Evolutionary conservation across 2,888 invertebrate genomes (phyloP), one percentile per base, ranked within the genome.

Genomic region (Leptinotarsa juncta): DNA sequence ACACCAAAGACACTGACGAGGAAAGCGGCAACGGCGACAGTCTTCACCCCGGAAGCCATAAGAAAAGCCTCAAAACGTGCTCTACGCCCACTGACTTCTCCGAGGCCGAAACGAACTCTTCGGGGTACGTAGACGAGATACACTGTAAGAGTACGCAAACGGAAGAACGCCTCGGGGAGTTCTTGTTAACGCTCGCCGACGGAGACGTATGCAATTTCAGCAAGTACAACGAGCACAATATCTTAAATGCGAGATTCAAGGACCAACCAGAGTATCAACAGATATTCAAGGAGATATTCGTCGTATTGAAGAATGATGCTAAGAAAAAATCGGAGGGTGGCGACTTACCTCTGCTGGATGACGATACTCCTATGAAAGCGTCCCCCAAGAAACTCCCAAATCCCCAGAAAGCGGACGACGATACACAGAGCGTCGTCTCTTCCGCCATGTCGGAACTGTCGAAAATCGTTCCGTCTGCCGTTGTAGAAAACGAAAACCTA

Each of bases 201-300:
- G 95, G 95, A 15, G 95, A 95, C 81, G 94, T 95, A 85, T 95
- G 95, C 86, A 93, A 94, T 81, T 94, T 95, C 85, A 95, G 95
- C 86, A 95, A 95, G 85, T 96, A 95, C 85, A 94, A 94, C 84
- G 90, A 90, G 76, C 94, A 91, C 69, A 94, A 92, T 83, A 94
- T 94, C 0, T 93, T 95, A 85, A 95, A 95, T 83, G 93, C 94
- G 80, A 91, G 94, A 71, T 96, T 96, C 90, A 91, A 94, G 20
- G 94, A 95, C 85, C 91, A 94, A 48, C 96, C 95, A 0, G 95
- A 96, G 84, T 95, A 95, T 85, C 90, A 94, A 4, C 93, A 93
- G 82, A 86, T 95, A 7, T 96, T 96, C 87, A 93, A 94, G 81
- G 95, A 96, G 86, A 96, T 96, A 76, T 95, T 95, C 86, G 92